Evolutionary conservation across 1,140 invertebrate species (phyloP), one percentile per base, ranked within the genome.

Genomic region (Psilanteris sp.): DNA sequence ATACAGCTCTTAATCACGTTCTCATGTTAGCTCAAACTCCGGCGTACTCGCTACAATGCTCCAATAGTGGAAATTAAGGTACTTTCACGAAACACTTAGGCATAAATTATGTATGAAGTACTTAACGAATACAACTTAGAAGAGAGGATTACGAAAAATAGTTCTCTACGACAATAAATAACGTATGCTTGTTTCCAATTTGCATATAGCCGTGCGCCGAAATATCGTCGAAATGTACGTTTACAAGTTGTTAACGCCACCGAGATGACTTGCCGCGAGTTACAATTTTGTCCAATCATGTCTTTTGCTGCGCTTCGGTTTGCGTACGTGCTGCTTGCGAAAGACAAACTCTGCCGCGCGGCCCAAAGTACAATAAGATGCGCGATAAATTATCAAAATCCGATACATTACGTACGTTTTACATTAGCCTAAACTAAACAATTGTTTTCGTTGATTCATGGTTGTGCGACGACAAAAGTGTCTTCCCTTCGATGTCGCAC

Each of bases 21-120:
- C 22, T 27, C 18, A 16, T 37, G 32, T 37, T n/a, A n/a, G n/a
- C n/a, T n/a, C n/a, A n/a, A n/a, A n/a, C n/a, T n/a, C n/a, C n/a
- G n/a, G n/a, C n/a, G n/a, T n/a, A n/a, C n/a, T n/a, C n/a, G n/a
- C n/a, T n/a, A n/a, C n/a, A n/a, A n/a, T n/a, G 18, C 18, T 20
- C 18, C 3, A 20, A 20, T 20, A 20, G 18, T 3, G 18, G 18
- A 6, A 43, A 57, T 32, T 29, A 43, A 57, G 52, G 52, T 57
- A 57, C 27, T 22, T 41, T 29, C 36, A 41, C 36, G 26, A 55
- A 55, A 55, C 48, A 22, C 52, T 55, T 41, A 55, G n/a, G n/a
- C n/a, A n/a, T n/a, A n/a, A n/a, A n/a, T n/a, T n/a, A n/a, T n/a
- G 13, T 37, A 37, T 37, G 29, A 62, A 37, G 43, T 62, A 46